phyloP scores from a whole-genome alignment of 1,140 invertebrate genomes.

The Ceratitis capitata region DNA sequence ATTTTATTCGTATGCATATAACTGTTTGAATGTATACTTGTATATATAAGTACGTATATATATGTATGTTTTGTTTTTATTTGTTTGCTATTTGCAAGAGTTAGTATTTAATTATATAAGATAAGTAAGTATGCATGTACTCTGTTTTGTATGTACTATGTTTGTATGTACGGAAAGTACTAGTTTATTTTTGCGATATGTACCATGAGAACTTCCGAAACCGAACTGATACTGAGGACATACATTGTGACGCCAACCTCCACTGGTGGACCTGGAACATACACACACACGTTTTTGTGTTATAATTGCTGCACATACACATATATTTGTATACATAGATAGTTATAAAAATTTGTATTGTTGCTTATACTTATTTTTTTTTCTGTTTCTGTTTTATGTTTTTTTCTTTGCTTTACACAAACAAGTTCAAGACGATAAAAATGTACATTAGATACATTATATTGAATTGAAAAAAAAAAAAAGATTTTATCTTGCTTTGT shows the following conservation, averaged over 20 bases:
- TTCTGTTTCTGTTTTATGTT: conserved; percentile 1
- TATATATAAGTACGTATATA: too few species aligned
- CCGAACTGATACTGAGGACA: conserved; percentile 97
- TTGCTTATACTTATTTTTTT: conserved; percentile 9
- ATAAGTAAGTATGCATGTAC: not conserved
- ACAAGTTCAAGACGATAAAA: too few species aligned
- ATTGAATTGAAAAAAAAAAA: conserved; percentile 8
- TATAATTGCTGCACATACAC: conserved; percentile 1
- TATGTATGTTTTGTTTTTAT: not conserved
- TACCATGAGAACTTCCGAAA: conserved; percentile 99
- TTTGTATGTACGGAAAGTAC: conserved; percentile 29
- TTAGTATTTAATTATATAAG: not conserved
- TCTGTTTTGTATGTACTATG: not conserved
- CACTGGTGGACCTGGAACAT: conserved; percentile 91
- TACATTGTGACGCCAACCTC: conserved; percentile 97
- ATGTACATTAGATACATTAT: too few species aligned
- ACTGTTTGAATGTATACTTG: not conserved
- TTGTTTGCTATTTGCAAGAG: not conserved
- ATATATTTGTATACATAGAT: too few species aligned
- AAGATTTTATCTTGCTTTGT: not conserved
- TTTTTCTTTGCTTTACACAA: not conserved
- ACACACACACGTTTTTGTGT: conserved; percentile 63
- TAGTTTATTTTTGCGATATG: conserved; percentile 53
- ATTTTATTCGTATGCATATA: not conserved
- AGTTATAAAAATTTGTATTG: conserved; percentile 37